phyloP scores from a whole-genome alignment of 2,888 invertebrate species.

The Luffia ferchaultella region DNA sequence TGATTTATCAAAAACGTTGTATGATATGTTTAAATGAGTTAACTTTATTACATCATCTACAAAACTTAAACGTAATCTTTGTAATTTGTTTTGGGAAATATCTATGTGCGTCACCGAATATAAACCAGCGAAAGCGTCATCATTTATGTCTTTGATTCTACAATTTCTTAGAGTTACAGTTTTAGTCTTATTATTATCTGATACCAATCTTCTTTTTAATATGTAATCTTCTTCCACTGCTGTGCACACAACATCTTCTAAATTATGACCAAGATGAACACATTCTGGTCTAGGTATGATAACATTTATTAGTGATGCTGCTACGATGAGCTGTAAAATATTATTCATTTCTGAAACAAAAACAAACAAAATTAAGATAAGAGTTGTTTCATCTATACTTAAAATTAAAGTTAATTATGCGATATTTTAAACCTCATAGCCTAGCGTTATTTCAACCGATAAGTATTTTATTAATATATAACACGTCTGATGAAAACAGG shows the following conservation, averaged over 20 bases:
- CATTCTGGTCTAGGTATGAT: constrained; percentile 11
- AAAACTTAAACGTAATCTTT: constrained; percentile 26
- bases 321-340: neutral
- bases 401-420: too few relatives aligned
- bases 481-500: too few relatives aligned
- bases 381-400: too few relatives aligned
- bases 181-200: constrained; percentile 23
- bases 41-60: constrained; percentile 26
- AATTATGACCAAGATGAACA: constrained; percentile 8
- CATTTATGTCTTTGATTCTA: constrained; percentile 23
- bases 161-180: constrained; percentile 22
- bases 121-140: constrained; percentile 27
- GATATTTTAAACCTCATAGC: too few relatives aligned
- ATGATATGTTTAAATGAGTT: constrained; percentile 30
- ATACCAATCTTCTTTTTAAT: constrained; percentile 23
- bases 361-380: too few relatives aligned
- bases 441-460: too few relatives aligned
- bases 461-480: too few relatives aligned
- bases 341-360: neutral
- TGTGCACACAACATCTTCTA: constrained; percentile 20
- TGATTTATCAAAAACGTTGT: constrained; percentile 34
- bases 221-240: constrained; percentile 17
- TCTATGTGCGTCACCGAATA: constrained; percentile 28
- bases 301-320: constrained; percentile 11
- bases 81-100: constrained; percentile 31